A percentile compares a stretch with the other conserved stretches of the same genome.
Conservation (phyloP, 2,113 vertebrate species). For the Vulpes ferrilata region DNA sequence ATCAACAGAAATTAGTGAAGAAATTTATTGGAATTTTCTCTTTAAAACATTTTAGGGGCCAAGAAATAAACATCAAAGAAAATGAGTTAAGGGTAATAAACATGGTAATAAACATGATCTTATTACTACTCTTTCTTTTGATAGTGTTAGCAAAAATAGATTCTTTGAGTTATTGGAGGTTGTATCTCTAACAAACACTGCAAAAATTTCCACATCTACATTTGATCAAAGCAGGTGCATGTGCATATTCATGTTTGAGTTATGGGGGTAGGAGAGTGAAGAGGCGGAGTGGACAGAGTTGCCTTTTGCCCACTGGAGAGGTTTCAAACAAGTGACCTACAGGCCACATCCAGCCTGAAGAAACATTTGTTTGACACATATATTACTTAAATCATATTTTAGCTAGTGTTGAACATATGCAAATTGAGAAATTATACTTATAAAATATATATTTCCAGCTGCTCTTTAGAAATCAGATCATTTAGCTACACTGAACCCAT, state of each 20-base stretch:
- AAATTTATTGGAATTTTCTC: constrained; percentile 65
- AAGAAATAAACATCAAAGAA: background rate
- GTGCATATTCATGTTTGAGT: background rate
- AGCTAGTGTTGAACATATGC: background rate
- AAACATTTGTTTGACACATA: background rate
- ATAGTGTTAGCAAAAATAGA: background rate
- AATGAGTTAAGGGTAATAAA: background rate
- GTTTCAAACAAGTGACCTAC: background rate
- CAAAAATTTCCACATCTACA: background rate
- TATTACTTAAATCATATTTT: constrained; percentile 16
- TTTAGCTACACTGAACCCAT: background rate
- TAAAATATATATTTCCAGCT: constrained; percentile 5
- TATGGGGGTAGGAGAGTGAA: background rate
- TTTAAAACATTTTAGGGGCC: constrained; percentile 33
- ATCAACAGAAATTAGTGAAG: constrained; percentile 78
- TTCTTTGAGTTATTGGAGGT: background rate
- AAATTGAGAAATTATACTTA: constrained; percentile 1
- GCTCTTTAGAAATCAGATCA: constrained; percentile 31
- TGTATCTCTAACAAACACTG: background rate
- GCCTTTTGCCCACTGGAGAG: background rate
- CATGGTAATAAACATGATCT: background rate
- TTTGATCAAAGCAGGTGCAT: background rate
- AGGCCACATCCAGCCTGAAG: background rate
- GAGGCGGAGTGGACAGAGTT: background rate
- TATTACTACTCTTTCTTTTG: background rate